Evolutionary conservation across 2,113 vertebrate genomes (phyloP), one percentile per base, ranked within the genome.

Genomic region (Sakesphorus luctuosus): DNA sequence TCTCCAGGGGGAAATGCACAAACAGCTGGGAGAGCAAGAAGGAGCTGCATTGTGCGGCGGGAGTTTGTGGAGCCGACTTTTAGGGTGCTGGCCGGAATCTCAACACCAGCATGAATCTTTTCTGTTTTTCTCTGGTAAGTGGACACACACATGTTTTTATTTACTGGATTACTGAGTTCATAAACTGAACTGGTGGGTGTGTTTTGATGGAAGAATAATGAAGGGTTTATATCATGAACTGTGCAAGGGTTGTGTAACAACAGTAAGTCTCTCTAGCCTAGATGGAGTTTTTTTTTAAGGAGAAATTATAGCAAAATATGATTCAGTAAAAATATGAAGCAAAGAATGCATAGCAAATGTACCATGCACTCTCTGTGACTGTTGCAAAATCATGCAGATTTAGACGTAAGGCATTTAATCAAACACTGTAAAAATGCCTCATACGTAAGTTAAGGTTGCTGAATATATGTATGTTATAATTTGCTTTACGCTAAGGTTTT

Each of bases 41-140:
- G 88, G 85, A 97, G 87, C 95, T 90, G 86, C 95, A 95, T 79
- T 93, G 92, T 96, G 86, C 50, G 1, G 90, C 47, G 2, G 83
- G 46, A 76, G 68, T 91, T 83, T 76, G 56, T 77, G 84, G 74
- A 98, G 97, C 90, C 77, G 79, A 88, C 84, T 74, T 86, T 87
- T 90, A 62, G 69, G 61, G 89, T 63, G 94, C 84, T 55, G 77
- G 62, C 91, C 47, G n/a, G 47, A 59, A 90, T 59, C 84, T 73
- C 74, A 67, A 66, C 28, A 85, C 52, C 97, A 97, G 94, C 93
- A 99, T 99, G 99, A 99, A 99, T 96, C 98, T 99, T 86, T 99
- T 99, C 98, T 99, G 99, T 97, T 99, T 99, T 97, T 99, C 99
- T 5, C 96, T 99, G 99, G 99, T 99, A 98, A 99, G 99, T 97